Conservation (phyloP, 1,140 invertebrate species). For the Parasteatoda tepidariorum region DNA sequence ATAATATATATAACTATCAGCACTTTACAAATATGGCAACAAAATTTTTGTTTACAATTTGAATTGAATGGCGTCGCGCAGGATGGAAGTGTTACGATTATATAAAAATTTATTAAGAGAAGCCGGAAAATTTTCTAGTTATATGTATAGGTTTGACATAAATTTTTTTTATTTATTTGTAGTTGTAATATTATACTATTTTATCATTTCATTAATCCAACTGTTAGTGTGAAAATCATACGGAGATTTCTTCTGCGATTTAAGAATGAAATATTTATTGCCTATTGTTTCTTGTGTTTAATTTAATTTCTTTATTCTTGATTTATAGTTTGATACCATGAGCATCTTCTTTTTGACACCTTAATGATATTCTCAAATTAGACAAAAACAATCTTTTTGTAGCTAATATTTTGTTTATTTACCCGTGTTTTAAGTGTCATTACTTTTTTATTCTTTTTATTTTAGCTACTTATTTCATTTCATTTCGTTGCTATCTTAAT, state of each 20-base stretch:
- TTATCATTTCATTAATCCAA: background rate
- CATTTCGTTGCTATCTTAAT: too few species aligned
- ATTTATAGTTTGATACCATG: too few species aligned
- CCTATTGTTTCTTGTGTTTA: background rate
- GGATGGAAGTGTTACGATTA: conserved; percentile 56
- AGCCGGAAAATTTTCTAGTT: conserved; percentile 62
- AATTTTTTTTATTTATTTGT: background rate
- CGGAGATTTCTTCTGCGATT: background rate
- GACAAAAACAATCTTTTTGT: too few species aligned
- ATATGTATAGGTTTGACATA: conserved; percentile 58
- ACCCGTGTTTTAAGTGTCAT: too few species aligned
- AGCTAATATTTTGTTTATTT: too few species aligned
- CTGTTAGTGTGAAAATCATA: background rate
- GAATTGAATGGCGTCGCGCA: conserved; percentile 34
- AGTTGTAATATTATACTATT: background rate
- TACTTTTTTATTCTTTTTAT: too few species aligned
- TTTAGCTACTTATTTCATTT: too few species aligned
- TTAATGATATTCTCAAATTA: too few species aligned
- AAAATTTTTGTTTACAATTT: conserved; percentile 8
- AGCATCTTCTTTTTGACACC: too few species aligned
- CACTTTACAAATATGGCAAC: background rate
- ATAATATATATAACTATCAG: background rate
- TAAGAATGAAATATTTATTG: background rate
- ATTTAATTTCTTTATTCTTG: too few species aligned
- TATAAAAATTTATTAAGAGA: conserved; percentile 63